Percentiles rank a stretch among this genome's conserved stretches.
These are phyloP conservation scores for Setipinna tenuifilis DNA, from an alignment of 2,797 vertebrate genomes.

Conservation along the genomic window DNA sequence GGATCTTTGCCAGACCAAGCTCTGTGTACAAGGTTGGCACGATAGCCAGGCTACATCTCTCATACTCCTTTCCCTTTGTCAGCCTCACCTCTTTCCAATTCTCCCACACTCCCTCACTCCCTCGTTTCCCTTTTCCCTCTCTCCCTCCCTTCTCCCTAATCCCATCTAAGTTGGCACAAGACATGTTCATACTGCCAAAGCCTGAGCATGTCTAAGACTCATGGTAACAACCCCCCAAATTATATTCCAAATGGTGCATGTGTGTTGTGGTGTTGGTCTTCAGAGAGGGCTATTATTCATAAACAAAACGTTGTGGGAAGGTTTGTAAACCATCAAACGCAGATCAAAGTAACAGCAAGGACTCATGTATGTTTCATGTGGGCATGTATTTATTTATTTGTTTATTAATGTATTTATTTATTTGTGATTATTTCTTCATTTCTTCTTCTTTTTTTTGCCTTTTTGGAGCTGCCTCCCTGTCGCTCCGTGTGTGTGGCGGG, in stretches of 20 bases:
- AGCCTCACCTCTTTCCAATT: not conserved
- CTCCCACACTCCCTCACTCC: conserved; percentile 26
- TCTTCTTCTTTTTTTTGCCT: not conserved
- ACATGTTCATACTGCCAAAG: conserved; percentile 60
- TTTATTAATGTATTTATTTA: not conserved
- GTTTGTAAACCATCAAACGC: conserved; percentile 56
- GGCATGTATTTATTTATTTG: not conserved
- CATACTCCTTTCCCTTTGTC: not conserved
- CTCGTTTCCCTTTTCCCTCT: not conserved
- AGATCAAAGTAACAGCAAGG: not conserved
- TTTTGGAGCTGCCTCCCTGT: conserved; percentile 30
- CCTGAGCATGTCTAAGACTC: conserved; percentile 44
- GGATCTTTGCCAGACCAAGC: too few species aligned
- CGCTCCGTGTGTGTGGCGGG: conserved; percentile 4
- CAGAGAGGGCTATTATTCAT: conserved; percentile 56
- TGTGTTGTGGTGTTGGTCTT: conserved; percentile 27
- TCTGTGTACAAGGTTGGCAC: not conserved
- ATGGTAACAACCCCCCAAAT: conserved; percentile 44
- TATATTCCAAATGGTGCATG: conserved; percentile 51
- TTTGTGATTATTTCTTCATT: not conserved
- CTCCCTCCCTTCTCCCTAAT: conserved; percentile 31
- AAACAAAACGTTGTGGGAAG: conserved; percentile 50
- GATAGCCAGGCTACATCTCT: not conserved
- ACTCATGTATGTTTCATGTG: not conserved
- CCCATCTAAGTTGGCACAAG: conserved; percentile 59